Evolutionary conservation across 2,888 invertebrate genomes (phyloP), one percentile per base, ranked within the genome.

Genomic region (Parnassius glacialis): DNA sequence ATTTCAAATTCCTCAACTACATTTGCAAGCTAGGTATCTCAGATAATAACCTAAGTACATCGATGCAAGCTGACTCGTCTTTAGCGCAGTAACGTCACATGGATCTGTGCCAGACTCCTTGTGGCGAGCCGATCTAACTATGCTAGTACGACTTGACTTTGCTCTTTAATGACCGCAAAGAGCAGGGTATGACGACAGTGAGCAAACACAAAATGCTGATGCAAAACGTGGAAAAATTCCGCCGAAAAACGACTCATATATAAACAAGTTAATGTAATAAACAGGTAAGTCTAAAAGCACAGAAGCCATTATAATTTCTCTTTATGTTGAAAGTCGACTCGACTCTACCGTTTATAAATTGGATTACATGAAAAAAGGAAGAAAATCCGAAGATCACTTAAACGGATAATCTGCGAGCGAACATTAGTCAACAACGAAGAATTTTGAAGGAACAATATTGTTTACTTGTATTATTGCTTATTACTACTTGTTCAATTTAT

Each of bases 31-130:
- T 47, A 43, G 47, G n/a, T 13, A 48, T n/a, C 5, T 48, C 13
- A 45, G n/a, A 48, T 48, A 48, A 48, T 48, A 48, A 48, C 48
- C 13, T 13, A 7, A 10, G 41, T 73, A 64, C 63, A 72, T 77
- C 74, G 65, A 64, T 71, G 68, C 84, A 81, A 78, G 78, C 85
- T 84, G 86, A 72, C 81, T 79, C 79, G 70, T 67, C 65, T 71
- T 70, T 73, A 71, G 77, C 73, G 69, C 73, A 74, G 69, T 71
- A 13, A 74, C 74, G 78, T 75, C 76, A 77, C 77, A 76, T 85
- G 87, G 88, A 86, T 73, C 74, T 76, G 73, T 85, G 88, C 87
- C 87, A 87, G 85, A 75, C 75, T 67, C 69, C 67, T 70, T 60
- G 70, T 68, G 71, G 66, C 72, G 70, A 68, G 68, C 72, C 66